Percentiles rank a stretch among this genome's conserved stretches.
phyloP scores from a whole-genome alignment of 1,140 invertebrate species.

The Drosophila varians region DNA sequence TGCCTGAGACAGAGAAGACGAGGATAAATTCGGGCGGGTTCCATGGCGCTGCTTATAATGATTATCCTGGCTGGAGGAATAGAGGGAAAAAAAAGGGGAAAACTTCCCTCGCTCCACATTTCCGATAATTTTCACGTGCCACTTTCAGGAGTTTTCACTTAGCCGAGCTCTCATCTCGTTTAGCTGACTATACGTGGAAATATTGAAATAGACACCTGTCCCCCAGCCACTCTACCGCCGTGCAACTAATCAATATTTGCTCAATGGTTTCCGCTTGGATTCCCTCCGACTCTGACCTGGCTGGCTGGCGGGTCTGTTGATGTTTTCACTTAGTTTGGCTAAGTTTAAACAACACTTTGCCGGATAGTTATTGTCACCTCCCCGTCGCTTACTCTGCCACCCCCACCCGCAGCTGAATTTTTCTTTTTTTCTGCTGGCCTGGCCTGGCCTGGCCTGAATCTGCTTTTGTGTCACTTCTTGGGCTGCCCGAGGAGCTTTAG shows the following conservation, averaged over 20 bases:
- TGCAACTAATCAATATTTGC: constrained; percentile 39
- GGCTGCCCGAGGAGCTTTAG: constrained; percentile 44
- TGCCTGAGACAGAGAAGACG: constrained; percentile 8
- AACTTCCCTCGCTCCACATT: constrained; percentile 13
- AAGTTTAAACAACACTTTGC: constrained; percentile 37
- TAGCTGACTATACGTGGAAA: constrained; percentile 23
- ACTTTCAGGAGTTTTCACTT: constrained; percentile 60
- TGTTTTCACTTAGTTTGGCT: constrained; percentile 15
- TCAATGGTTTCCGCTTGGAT: constrained; percentile 30
- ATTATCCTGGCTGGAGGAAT: constrained; percentile 25
- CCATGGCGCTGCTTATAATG: constrained; percentile 38
- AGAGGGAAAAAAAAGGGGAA: background rate
- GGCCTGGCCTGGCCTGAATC: constrained; percentile 69
- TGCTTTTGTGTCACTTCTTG: constrained; percentile 65
- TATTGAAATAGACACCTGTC: constrained; percentile 38
- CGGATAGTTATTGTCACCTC: constrained; percentile 38
- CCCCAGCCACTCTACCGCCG: background rate
- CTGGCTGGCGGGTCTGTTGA: constrained; percentile 13
- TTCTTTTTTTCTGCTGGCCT: constrained; percentile 46
- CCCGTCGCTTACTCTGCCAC: constrained; percentile 2
- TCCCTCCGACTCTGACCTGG: too few relatives aligned
- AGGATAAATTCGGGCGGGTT: constrained; percentile 2
- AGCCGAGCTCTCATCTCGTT: constrained; percentile 20
- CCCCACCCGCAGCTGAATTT: constrained; percentile 3
- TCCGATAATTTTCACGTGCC: constrained; percentile 59